phyloP scores from a whole-genome alignment of 2,113 vertebrate species.

The Tyto alba region DNA sequence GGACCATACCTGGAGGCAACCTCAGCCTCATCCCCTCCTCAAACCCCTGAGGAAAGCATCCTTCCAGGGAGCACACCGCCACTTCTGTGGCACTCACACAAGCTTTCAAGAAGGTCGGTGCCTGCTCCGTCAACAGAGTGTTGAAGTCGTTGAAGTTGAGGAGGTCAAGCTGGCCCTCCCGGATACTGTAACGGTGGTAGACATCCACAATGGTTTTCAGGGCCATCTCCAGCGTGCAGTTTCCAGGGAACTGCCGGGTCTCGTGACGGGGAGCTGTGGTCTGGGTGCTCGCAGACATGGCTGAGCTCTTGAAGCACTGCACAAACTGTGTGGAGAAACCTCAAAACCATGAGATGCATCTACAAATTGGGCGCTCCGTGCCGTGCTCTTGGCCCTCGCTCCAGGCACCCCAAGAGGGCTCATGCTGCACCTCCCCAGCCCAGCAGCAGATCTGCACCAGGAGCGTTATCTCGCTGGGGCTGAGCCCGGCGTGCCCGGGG shows the following conservation, averaged over 20 bases:
- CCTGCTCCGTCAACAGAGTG: not conserved
- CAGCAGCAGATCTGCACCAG: not conserved
- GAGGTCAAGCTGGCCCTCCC: rapidly evolving
- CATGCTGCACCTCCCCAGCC: not conserved
- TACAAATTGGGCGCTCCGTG: not conserved
- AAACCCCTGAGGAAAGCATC: rapidly evolving
- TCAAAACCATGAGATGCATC: rapidly evolving
- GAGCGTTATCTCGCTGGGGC: rapidly evolving
- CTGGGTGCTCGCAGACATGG: not conserved
- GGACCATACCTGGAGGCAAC: not conserved
- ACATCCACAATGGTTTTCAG: rapidly evolving
- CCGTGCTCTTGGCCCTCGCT: no score
- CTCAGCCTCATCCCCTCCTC: not conserved
- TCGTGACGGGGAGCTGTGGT: rapidly evolving
- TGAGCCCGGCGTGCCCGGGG: not conserved
- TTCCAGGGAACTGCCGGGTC: not conserved
- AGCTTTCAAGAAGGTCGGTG: not conserved
- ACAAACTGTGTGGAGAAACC: not conserved
- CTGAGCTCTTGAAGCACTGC: not conserved
- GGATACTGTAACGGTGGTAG: not conserved
- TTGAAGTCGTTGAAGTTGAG: rapidly evolving
- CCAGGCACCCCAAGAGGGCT: not conserved
- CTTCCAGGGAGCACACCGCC: not conserved
- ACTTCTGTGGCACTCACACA: not conserved
- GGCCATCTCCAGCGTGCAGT: not conserved